phyloP scores from a whole-genome alignment of 2,797 vertebrate genomes.

The Falco columbarius region DNA sequence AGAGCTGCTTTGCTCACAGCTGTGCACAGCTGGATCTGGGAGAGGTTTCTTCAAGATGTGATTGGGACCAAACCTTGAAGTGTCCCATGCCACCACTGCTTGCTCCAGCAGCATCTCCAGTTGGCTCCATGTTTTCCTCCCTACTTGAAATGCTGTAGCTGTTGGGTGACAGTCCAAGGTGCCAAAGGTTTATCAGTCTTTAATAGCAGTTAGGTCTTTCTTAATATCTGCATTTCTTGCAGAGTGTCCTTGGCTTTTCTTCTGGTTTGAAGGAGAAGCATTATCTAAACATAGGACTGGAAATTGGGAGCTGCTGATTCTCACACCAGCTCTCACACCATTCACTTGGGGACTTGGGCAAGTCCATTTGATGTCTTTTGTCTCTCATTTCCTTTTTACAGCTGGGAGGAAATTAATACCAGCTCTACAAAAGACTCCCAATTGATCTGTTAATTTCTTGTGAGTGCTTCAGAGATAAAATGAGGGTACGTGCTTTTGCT shows the following conservation, averaged over 20 bases:
- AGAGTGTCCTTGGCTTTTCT: constrained; percentile 25
- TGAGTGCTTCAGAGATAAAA: constrained; percentile 47
- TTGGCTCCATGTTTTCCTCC: not conserved
- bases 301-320: not conserved
- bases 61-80: not conserved
- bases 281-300: constrained; percentile 6
- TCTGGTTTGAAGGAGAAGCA: not conserved
- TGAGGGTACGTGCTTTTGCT: not conserved
- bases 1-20: not conserved
- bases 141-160: not conserved
- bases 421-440: constrained; percentile 56
- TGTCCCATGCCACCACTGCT: not conserved
- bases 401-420: constrained; percentile 59
- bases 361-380: constrained; percentile 60
- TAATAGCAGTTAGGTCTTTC: not conserved
- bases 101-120: not conserved
- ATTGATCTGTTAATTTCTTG: constrained; percentile 68
- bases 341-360: constrained; percentile 29
- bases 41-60: not conserved
- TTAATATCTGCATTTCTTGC: not conserved
- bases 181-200: not conserved
- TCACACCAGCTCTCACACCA: not conserved
- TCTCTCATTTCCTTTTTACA: constrained; percentile 53
- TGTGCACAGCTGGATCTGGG: not conserved
- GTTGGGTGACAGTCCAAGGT: not conserved